Base-by-base conservation (phyloP, 2,113 vertebrate genomes). In the Pomatostomus ruficeps region DNA sequence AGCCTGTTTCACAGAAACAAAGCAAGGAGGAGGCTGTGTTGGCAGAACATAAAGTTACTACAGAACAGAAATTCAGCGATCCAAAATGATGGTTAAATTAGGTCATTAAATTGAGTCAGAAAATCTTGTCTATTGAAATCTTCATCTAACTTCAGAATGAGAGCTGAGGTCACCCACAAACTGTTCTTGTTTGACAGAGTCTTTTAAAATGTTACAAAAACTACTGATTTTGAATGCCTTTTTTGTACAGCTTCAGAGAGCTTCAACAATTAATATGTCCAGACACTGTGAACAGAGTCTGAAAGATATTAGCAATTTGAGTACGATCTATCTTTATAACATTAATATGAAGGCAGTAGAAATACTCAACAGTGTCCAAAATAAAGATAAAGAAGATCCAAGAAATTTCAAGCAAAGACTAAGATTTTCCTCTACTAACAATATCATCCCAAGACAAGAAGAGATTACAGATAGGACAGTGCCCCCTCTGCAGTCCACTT, bases 351-450 rank as follows among this genome's bases (percentile, higher is more conserved):
- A 94, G 42, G 89, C 85, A 22, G 59, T 23, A 78, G 79, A 85
- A 96, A 95, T 85, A 93, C 71, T 71, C 51, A 90, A 52, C 55
- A 55, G 61, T 2, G 6, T 93, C 95, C 94, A 96, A 95, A 96
- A 90, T 45, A 96, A 95, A 96, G 91, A 97, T 51, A 77, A 94
- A 85, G 81, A 88, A 65, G 72, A 93, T 94, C 85, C 94, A 97
- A 81, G 68, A 91, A 88, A 91, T 95, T 80, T 91, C 85, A 96
- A 88, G 68, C 14, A 48, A 94, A 94, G 72, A 51, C 57, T 77
- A 96, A 88, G 61, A 86, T 88, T 93, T 90, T 96, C 89, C 82
- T 95, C 61, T 80, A 77, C 28, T 71, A 71, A 49, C 52, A 80
- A 3, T 74, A 80, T 43, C 63, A 86, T 45, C 35, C 72, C 75